Evolutionary conservation across 2,113 vertebrate species (phyloP), one percentile per base, ranked within the genome.

Genomic region (Carassius auratus): DNA sequence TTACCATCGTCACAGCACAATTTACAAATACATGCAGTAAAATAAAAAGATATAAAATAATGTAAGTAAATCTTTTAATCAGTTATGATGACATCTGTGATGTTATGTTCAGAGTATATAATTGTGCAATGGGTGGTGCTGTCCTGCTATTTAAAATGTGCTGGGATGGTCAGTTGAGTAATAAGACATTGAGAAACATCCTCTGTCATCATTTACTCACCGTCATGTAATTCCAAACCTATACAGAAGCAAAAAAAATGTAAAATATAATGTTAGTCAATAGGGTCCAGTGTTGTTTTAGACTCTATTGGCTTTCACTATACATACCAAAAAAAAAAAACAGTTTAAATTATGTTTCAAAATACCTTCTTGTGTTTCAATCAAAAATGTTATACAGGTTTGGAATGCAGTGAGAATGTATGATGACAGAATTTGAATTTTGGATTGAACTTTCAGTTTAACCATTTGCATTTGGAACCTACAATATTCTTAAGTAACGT

Each of bases 381-480:
- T 26, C 8, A 30, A 55, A 12, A 30, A 66, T 5, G 13, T 66
- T 14, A 13, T 26, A 30, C 3, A 66, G 19, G 57, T 30, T 64
- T 64, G 23, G 5, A 14, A 66, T 26, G 1, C 62, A 8, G n/a
- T 9, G 19, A 59, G 57, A 59, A 2, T 30, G 1, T 6, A 66
- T 30, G 62, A 30, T 66, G 23, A 66, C n/a, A 66, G 5, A 30
- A 66, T 23, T 66, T 30, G 21, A 62, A 62, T 23, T 23, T 23
- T 62, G 21, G 9, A n/a, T 23, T 4, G 10, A 62, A 4, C n/a
- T 23, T 3, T n/a, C 12, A 1, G 2, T 66, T 64, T 14, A 38
- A 42, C 3, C 48, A 77, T 82, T 62, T 66, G 76, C 71, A 68
- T 81, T 81, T 45, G 42, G 42, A 45, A 45, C 42, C 2, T 45